Conservation (phyloP, 2,113 vertebrate genomes). For the Manacus vitellinus region DNA sequence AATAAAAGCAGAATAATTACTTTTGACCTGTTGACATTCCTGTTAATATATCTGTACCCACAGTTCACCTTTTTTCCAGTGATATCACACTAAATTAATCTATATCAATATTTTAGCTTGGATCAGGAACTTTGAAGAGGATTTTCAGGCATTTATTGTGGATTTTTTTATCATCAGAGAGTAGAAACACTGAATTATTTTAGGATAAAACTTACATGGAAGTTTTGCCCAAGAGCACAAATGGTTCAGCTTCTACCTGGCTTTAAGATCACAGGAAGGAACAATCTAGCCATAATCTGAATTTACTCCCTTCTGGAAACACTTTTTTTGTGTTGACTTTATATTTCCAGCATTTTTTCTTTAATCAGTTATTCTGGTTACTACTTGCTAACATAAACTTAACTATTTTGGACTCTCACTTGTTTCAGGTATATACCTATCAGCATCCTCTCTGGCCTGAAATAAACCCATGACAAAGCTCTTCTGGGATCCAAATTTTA, state of each 20-base stretch:
- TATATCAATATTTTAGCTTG: not conserved
- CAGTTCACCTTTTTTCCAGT: not conserved
- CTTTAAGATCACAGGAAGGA: not conserved
- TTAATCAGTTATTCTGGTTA: not conserved
- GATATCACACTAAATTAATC: not conserved
- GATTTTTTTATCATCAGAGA: not conserved
- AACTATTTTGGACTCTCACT: not conserved
- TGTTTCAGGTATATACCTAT: not conserved
- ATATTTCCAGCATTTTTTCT: rapidly evolving
- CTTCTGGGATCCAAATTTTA: not conserved
- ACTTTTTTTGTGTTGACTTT: not conserved
- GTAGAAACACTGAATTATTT: not conserved
- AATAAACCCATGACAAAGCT: not conserved
- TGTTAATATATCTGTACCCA: not conserved
- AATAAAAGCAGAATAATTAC: not conserved
- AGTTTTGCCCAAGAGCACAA: not conserved
- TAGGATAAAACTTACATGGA: not conserved
- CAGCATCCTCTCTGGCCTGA: not conserved
- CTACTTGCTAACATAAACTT: not conserved
- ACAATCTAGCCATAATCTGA: not conserved
- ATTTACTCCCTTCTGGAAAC: not conserved
- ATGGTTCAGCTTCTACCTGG: not conserved
- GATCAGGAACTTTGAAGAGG: not conserved
- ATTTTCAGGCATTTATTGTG: not conserved
- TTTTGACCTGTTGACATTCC: not conserved